Percentiles rank a stretch among this genome's conserved stretches.
Evolutionary conservation across 2,797 vertebrate species (phyloP).

Genomic region (Sebastes alutus): DNA sequence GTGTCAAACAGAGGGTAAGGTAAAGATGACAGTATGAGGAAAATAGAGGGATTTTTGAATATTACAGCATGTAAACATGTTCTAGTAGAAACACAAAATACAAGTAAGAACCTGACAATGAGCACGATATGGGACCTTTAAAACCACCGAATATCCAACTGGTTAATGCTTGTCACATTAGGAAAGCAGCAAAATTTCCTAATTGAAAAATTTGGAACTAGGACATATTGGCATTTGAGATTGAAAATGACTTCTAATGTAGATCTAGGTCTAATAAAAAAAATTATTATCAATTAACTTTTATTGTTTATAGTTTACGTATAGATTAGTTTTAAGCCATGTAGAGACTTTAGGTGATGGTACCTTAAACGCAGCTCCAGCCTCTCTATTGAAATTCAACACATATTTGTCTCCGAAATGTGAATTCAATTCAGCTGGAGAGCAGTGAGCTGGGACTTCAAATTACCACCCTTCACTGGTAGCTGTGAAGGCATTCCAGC

Average conservation of each 20-base stretch:
- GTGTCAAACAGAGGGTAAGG: fast-evolving
- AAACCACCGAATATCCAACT: neutral
- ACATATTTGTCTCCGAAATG: constrained; percentile 47
- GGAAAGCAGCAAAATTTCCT: neutral
- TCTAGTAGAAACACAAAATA: no score
- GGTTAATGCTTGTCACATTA: neutral
- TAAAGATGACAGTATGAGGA: no score
- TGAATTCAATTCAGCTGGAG: constrained; percentile 40
- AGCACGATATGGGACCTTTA: neutral
- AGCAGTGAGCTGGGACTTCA: constrained; percentile 33
- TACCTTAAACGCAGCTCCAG: neutral
- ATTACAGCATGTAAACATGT: no score
- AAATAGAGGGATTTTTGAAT: no score
- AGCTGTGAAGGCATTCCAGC: constrained; percentile 63
- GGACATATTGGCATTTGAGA: no score
- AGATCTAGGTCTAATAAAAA: no score
- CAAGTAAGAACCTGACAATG: no score
- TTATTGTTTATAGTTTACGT: no score
- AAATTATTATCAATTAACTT: no score
- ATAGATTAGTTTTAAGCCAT: no score
- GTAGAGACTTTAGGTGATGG: neutral
- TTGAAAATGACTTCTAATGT: no score
- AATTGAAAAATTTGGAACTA: neutral
- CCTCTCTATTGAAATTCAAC: constrained; percentile 20
- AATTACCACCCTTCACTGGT: constrained; percentile 52